These are phyloP conservation scores for Syncerus caffer DNA, from an alignment of 2,797 vertebrate species.

Conservation along the genomic window DNA sequence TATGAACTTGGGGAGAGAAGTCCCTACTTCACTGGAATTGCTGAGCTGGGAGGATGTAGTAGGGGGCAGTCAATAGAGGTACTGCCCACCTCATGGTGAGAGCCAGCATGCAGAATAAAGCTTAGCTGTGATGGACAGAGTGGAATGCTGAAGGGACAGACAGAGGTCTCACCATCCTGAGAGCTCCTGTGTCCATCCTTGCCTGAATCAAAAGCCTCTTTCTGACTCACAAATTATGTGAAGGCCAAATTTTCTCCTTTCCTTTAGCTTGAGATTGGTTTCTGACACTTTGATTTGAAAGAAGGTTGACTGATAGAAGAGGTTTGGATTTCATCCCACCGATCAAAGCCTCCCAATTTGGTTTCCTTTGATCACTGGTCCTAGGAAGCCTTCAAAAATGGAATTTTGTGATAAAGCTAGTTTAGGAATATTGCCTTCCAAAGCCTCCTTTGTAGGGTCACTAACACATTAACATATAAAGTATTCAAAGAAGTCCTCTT, in stretches of 20 bases:
- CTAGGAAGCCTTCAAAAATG: conserved; percentile 1
- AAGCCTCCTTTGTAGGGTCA: background rate
- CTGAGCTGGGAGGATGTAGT: background rate
- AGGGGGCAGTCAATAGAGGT: fast-evolving
- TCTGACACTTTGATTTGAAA: background rate
- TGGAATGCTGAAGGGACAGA: background rate
- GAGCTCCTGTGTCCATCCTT: background rate
- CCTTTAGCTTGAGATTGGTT: background rate
- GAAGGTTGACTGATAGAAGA: background rate
- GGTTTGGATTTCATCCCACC: conserved; percentile 32
- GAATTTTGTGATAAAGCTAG: background rate
- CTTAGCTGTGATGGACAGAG: background rate
- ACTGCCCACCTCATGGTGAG: background rate
- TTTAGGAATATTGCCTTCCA: conserved; percentile 3
- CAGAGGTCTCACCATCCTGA: too few relatives aligned
- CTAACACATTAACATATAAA: background rate
- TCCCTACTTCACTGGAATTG: background rate
- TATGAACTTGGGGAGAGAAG: background rate
- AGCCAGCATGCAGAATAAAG: background rate
- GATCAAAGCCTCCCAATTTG: conserved; percentile 30
- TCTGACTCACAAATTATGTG: background rate
- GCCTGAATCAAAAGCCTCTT: background rate
- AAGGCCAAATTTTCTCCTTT: background rate
- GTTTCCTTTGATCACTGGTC: conserved; percentile 38
- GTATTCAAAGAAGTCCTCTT: background rate